phyloP scores from a whole-genome alignment of 1,140 invertebrate species.

The Chironomus striatipennis region DNA sequence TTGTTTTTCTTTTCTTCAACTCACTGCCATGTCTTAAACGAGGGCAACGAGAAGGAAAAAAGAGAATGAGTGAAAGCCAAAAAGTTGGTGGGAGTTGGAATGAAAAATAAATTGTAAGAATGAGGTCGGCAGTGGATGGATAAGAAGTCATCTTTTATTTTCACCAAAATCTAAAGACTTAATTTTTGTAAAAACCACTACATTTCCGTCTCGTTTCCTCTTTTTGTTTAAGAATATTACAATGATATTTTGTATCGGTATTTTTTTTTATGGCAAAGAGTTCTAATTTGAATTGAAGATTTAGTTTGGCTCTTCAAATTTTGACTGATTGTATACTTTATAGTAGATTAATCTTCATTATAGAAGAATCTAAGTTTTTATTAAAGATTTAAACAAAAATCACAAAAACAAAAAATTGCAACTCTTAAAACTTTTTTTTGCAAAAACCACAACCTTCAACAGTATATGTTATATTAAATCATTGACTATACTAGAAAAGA shows the following conservation, averaged over 20 bases:
- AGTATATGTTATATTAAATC: no score
- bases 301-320: no score
- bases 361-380: no score
- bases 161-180: constrained; percentile 1
- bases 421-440: no score
- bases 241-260: neutral
- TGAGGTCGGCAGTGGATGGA: neutral
- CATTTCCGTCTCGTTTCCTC: neutral
- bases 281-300: no score
- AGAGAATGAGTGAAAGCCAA: neutral
- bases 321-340: no score
- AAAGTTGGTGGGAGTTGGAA: neutral
- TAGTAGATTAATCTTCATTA: no score
- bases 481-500: no score
- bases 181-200: neutral
- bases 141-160: constrained; percentile 4
- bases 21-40: neutral
- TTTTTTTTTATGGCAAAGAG: neutral
- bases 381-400: no score
- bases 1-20: neutral
- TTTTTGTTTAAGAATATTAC: neutral
- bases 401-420: no score
- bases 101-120: neutral
- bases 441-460: no score
- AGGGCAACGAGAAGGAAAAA: constrained; percentile 5